Base-by-base conservation (phyloP, 2,888 invertebrate species). In the Leucophenga montana region DNA sequence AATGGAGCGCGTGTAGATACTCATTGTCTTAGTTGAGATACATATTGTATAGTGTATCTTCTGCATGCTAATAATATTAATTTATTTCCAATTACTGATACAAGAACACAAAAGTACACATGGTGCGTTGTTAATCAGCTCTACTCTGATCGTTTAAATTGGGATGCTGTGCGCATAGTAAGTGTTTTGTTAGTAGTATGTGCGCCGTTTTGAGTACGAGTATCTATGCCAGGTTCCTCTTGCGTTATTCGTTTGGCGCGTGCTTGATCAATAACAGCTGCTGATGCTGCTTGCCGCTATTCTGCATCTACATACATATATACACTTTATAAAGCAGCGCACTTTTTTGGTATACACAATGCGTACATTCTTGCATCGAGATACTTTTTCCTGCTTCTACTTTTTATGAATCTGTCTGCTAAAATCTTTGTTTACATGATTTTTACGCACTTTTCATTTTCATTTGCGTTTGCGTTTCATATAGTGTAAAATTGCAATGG, bases 1-100 rank as follows among this genome's bases (percentile, higher is more conserved):
- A 20, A 53, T 50, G 22, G 27, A 48, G 78, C 80, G 78, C 77
- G 78, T 82, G 84, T 75, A 73, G 33, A 65, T 54, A 44, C 54
- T 68, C 74, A 82, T 80, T 71, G 75, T 71, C 78, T 77, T 68
- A 73, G 82, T 3, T 8, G 11, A 57, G 57, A 57, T 57, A 57
- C 57, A 57, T 33, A 3, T 20, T 8, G 6, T 31, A 57, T 14
- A 2, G 18, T 27, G 44, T n/a, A 18, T 61, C 61, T 33, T 16
- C 44, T 61, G n/a, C 61, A 44, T 61, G 61, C 39, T 61, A 61
- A 61, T 61, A 61, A 61, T 61, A 61, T 61, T 61, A 20, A 61
- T 20, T 61, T 61, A 9, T 44, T 61, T 61, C 16, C 39, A 61
- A 61, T 61, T 61, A 61, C 39, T 61, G 61, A 61, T 61, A 50